phyloP scores from a whole-genome alignment of 1,140 invertebrate species.

The Aphelenchoides besseyi region DNA sequence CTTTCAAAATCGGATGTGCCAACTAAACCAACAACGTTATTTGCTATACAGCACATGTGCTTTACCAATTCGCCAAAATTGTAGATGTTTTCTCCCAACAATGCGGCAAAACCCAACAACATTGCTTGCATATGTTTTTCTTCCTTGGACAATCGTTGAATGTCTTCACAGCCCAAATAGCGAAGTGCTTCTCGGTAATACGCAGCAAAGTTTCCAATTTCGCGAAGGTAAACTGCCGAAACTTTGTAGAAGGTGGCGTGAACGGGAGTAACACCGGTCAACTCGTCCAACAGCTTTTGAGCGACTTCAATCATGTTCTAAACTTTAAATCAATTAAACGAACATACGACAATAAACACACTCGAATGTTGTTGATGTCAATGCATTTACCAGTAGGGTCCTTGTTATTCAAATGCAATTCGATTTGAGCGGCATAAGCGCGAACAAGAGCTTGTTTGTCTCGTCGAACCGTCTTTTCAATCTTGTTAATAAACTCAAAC shows the following conservation, averaged over 20 bases:
- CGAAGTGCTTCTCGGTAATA: slow-evolving; percentile 92
- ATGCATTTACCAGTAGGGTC: slow-evolving; percentile 36
- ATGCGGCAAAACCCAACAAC: slow-evolving; percentile 83
- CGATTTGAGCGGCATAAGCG: slow-evolving; percentile 48
- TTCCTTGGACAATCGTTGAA: slow-evolving; percentile 67
- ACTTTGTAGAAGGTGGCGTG: slow-evolving; percentile 91
- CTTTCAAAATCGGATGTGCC: slow-evolving; percentile 86
- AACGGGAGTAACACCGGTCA: slow-evolving; percentile 85
- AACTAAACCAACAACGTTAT: slow-evolving; percentile 67
- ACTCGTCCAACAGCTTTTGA: slow-evolving; percentile 78
- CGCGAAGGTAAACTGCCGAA: slow-evolving; percentile 81
- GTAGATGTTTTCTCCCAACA: slow-evolving; percentile 90
- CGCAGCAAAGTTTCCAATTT: slow-evolving; percentile 80
- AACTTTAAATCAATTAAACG: slow-evolving; percentile 35
- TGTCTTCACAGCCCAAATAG: slow-evolving; percentile 85
- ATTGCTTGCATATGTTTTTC: slow-evolving; percentile 73
- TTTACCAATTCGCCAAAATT: slow-evolving; percentile 89
- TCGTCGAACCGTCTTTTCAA: slow-evolving; percentile 49
- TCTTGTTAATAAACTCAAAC: slow-evolving; percentile 51
- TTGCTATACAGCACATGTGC: slow-evolving; percentile 15
- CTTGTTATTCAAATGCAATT: slow-evolving; percentile 45
- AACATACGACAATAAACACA: slow-evolving; percentile 33
- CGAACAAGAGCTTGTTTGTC: slow-evolving; percentile 53
- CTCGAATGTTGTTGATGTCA: slow-evolving; percentile 48
- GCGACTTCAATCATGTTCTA: slow-evolving; percentile 83